These are phyloP conservation scores for Meles meles DNA, from an alignment of 2,113 vertebrate genomes.

Conservation along the genomic window DNA sequence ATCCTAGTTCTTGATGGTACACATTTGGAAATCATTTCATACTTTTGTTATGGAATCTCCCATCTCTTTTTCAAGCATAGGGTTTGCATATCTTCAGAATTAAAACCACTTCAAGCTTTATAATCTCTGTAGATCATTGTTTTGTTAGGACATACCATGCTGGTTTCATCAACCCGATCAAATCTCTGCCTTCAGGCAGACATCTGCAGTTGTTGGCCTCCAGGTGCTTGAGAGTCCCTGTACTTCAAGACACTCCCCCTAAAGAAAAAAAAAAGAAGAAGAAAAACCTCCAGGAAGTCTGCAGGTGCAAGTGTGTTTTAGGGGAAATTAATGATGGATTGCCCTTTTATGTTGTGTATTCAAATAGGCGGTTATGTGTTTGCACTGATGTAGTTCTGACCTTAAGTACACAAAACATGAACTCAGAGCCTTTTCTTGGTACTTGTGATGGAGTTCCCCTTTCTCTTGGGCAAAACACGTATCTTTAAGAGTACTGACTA, in stretches of 20 bases:
- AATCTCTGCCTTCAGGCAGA: constrained; percentile 68
- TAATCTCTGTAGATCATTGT: constrained; percentile 71
- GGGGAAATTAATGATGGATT: constrained; percentile 26
- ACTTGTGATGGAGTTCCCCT: background rate
- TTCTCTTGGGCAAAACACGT: background rate
- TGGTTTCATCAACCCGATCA: constrained; percentile 54
- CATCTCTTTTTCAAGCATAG: background rate
- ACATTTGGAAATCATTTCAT: constrained; percentile 35
- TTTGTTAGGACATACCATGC: constrained; percentile 71
- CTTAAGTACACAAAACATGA: constrained; percentile 36
- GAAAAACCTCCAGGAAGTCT: constrained; percentile 59
- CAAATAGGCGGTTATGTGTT: background rate
- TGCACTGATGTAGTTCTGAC: constrained; percentile 10
- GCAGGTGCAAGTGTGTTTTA: constrained; percentile 61
- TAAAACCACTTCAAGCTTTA: constrained; percentile 71
- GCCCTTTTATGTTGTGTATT: constrained; percentile 53
- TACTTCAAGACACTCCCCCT: constrained; percentile 24
- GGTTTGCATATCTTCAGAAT: constrained; percentile 51
- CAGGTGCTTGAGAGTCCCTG: constrained; percentile 47
- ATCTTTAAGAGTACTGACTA: background rate
- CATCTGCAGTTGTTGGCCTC: constrained; percentile 66
- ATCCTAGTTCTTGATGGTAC: background rate
- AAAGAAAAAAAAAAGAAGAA: background rate
- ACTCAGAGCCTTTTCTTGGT: background rate
- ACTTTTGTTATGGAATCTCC: constrained; percentile 30